Evolutionary conservation across 2,888 invertebrate genomes (phyloP).

Genomic region (Watsonalla binaria): DNA sequence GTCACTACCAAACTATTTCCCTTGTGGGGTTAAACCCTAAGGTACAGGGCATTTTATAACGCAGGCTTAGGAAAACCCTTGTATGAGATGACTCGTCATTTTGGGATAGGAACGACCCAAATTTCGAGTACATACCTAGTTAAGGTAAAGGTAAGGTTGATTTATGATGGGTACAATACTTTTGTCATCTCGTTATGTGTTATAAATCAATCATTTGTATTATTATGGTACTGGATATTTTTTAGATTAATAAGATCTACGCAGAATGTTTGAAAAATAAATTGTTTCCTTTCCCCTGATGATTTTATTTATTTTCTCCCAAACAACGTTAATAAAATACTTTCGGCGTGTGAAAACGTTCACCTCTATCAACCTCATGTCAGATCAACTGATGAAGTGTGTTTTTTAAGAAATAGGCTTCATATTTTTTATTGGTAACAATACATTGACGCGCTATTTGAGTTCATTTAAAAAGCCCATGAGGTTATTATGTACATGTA

Average conservation of each 20-base stretch:
- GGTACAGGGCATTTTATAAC: conserved; percentile 16
- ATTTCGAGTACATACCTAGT: conserved; percentile 1
- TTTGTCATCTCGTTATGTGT: conserved; percentile 19
- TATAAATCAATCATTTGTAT: conserved; percentile 20
- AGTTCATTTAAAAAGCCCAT: no score
- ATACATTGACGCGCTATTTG: no score
- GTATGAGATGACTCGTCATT: conserved; percentile 19
- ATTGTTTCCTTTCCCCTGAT: not conserved
- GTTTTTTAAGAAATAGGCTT: no score
- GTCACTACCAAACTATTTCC: not conserved
- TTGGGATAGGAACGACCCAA: conserved; percentile 14
- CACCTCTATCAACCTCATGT: no score
- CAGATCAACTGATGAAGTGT: no score
- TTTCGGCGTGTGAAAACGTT: no score
- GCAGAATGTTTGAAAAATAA: not conserved
- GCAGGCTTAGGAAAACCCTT: conserved; percentile 2
- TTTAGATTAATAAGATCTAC: not conserved
- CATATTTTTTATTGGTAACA: no score
- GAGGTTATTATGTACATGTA: no score
- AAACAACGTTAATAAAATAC: no score
- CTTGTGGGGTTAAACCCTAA: not conserved
- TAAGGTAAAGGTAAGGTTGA: conserved; percentile 18
- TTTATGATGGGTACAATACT: conserved; percentile 22
- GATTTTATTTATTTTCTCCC: not conserved
- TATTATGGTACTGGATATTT: not conserved